phyloP scores from a whole-genome alignment of 2,113 vertebrate genomes.

The Xyliphius kryptos region DNA sequence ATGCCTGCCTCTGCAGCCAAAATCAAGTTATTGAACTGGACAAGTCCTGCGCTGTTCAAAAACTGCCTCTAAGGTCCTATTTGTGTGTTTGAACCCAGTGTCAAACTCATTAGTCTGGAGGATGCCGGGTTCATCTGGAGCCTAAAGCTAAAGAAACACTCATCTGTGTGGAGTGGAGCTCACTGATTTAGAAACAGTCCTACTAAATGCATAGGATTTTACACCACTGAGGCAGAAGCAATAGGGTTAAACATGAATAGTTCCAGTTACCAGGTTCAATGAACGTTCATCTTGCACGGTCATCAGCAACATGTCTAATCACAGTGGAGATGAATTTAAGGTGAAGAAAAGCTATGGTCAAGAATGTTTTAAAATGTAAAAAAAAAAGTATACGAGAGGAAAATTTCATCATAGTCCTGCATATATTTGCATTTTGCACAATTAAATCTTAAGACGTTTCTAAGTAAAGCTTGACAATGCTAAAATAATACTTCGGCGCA shows the following conservation, averaged over 20 bases:
- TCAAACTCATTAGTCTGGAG: conserved; percentile 41
- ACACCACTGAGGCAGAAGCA: neutral
- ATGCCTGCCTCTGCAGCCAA: conserved; percentile 10
- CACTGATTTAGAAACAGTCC: conserved; percentile 24
- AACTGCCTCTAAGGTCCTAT: conserved; percentile 27
- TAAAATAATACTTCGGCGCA: no score
- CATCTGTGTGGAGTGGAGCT: neutral
- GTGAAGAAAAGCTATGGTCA: neutral
- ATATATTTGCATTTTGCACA: no score
- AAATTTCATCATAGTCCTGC: no score
- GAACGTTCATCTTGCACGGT: neutral
- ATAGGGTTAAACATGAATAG: conserved; percentile 4
- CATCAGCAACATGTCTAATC: conserved; percentile 2
- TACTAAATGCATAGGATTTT: neutral
- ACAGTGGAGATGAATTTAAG: neutral
- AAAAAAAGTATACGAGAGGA: neutral
- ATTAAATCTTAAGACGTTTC: no score
- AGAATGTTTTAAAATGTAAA: neutral
- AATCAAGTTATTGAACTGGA: conserved; percentile 13
- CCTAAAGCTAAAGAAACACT: conserved; percentile 14
- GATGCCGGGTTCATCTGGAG: conserved; percentile 29
- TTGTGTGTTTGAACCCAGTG: conserved; percentile 39
- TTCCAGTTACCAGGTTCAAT: neutral
- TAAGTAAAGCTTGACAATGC: no score
- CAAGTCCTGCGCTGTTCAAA: conserved; percentile 22